Conservation (phyloP, 2,888 invertebrate species). For the Agrypnus murinus region DNA sequence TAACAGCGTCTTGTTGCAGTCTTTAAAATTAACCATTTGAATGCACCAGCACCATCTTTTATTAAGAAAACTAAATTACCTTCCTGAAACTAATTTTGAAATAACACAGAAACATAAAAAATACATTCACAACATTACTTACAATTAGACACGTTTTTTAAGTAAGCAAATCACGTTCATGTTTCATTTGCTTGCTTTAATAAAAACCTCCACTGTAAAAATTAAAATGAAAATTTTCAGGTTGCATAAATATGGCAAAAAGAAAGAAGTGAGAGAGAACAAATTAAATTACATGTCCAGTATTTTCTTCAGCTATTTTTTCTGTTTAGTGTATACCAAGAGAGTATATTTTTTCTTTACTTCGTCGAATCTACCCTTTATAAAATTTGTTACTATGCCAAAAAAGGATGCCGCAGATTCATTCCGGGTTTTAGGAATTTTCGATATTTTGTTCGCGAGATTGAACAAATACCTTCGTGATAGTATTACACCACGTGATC, state of each 20-base stretch:
- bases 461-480: constrained; percentile 61
- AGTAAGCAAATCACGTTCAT: constrained; percentile 8
- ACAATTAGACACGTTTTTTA: constrained; percentile 18
- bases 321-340: constrained; percentile 14
- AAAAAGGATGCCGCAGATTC: constrained; percentile 41
- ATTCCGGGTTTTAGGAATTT: constrained; percentile 52
- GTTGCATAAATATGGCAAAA: not conserved
- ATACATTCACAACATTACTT: too few species aligned
- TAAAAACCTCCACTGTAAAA: constrained; percentile 1
- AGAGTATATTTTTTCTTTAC: not conserved
- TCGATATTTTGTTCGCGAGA: constrained; percentile 56
- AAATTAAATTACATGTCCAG: not conserved
- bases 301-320: not conserved
- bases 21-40: too few species aligned
- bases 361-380: constrained; percentile 29
- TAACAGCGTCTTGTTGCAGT: too few species aligned
- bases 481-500: constrained; percentile 60
- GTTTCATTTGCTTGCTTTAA: constrained; percentile 10
- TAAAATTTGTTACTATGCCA: constrained; percentile 33
- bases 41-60: too few species aligned
- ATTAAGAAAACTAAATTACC: too few species aligned
- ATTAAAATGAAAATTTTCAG: not conserved
- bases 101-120: too few species aligned
- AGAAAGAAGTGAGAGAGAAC: not conserved
- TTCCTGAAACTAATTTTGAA: too few species aligned